Percentiles rank a stretch among this genome's conserved stretches.
Conservation (phyloP, 2,113 vertebrate species). For the Sylvia atricapilla region DNA sequence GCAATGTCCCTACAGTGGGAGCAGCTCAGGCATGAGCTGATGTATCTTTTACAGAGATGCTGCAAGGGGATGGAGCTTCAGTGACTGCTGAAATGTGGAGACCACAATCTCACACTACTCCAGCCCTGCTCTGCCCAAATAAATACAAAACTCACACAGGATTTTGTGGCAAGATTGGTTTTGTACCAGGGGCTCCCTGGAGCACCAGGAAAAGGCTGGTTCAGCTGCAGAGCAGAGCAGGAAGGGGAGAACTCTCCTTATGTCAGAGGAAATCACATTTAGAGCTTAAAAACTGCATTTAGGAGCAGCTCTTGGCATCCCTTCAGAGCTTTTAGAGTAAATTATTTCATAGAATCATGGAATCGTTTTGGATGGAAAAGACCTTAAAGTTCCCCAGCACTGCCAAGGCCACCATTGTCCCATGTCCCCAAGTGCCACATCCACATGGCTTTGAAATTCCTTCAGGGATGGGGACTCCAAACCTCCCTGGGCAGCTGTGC, state of each 20-base stretch:
- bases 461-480: neutral
- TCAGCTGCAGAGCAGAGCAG: neutral
- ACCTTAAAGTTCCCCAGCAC: neutral
- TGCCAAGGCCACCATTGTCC: neutral
- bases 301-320: neutral
- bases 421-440: neutral
- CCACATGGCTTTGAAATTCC: neutral
- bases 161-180: neutral
- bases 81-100: neutral
- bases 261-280: neutral
- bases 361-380: neutral
- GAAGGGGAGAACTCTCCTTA: neutral
- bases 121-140: neutral
- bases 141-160: neutral
- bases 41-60: neutral
- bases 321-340: neutral
- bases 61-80: neutral
- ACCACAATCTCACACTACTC: neutral
- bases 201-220: neutral
- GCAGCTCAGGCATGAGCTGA: neutral
- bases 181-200: neutral
- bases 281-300: neutral
- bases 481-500: neutral
- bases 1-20: rapidly evolving
- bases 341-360: neutral